Evolutionary conservation across 1,140 invertebrate genomes (phyloP), one percentile per base, ranked within the genome.

Genomic region (Goniozus legneri): DNA sequence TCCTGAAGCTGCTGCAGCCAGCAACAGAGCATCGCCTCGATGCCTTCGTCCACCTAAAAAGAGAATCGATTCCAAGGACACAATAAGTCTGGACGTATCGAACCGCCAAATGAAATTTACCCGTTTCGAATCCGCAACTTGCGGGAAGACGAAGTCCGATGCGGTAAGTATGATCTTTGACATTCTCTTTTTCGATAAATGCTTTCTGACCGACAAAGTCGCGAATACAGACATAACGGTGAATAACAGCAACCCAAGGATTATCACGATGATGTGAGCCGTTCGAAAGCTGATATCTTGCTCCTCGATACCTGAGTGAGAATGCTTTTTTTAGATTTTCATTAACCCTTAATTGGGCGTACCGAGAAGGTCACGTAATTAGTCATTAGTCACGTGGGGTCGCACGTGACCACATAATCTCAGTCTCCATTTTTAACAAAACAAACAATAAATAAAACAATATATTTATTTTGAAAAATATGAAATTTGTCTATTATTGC

Each of bases 1-100:
- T 88, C 87, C 63, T 88, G 87, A 13, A 89, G 70, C 64, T 88
- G 86, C 66, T 89, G 86, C 19, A 89, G 70, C 85, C 87, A 88
- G 62, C 85, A 89, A 52, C 85, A 87, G 3, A 89, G 75, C 86
- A 89, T 88, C 7, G 84, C 84, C 63, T 89, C 87, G 64, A 89
- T 89, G 19, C 87, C 87, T 65, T 88, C 87, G 52, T 88, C 87
- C 30, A 89, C 86, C 84, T 87, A 39, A 37, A 64, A 6, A 27
- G 12, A n/a, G n/a, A n/a, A n/a, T n/a, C n/a, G n/a, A n/a, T n/a
- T n/a, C n/a, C n/a, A n/a, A n/a, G n/a, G n/a, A n/a, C n/a, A n/a
- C n/a, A n/a, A n/a, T n/a, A n/a, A n/a, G n/a, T n/a, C n/a, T n/a
- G n/a, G n/a, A n/a, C n/a, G n/a, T n/a, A n/a, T n/a, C n/a, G n/a